These are phyloP conservation scores for Eilema griseolum DNA, from an alignment of 2,888 invertebrate genomes.

Conservation along the genomic window DNA sequence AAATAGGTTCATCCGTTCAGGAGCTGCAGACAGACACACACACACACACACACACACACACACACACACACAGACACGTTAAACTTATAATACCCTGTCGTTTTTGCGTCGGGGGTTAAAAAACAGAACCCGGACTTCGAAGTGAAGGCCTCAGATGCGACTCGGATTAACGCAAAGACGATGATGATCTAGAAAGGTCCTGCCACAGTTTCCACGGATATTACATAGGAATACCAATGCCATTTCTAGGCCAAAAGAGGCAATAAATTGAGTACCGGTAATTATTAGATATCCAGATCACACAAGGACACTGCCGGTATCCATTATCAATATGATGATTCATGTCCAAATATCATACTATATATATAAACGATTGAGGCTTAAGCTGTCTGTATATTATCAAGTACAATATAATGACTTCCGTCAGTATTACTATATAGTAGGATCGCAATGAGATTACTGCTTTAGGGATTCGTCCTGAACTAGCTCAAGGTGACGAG, in stretches of 20 bases:
- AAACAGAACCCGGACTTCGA: too few relatives aligned
- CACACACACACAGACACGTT: too few relatives aligned
- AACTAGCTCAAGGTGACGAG: neutral
- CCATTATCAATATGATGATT: neutral
- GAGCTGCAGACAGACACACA: too few relatives aligned
- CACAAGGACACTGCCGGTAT: neutral
- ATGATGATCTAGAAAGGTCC: too few relatives aligned
- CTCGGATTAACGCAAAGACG: too few relatives aligned
- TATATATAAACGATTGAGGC: constrained; percentile 21
- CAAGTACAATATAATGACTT: constrained; percentile 49
- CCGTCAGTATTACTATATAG: constrained; percentile 45
- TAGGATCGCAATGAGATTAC: constrained; percentile 27
- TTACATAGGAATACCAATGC: too few relatives aligned
- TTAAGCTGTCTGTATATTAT: constrained; percentile 41
- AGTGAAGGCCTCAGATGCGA: too few relatives aligned
- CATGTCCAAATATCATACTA: neutral
- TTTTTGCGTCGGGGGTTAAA: too few relatives aligned
- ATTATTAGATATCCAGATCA: neutral
- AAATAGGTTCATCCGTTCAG: too few relatives aligned
- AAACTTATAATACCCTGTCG: too few relatives aligned
- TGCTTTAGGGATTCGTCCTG: constrained; percentile 9
- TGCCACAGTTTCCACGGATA: too few relatives aligned
- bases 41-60: too few relatives aligned
- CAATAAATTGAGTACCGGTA: neutral
- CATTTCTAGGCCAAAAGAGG: neutral